Evolutionary conservation across 2,888 invertebrate genomes (phyloP).

Genomic region (Rhyacophila evoluta): DNA sequence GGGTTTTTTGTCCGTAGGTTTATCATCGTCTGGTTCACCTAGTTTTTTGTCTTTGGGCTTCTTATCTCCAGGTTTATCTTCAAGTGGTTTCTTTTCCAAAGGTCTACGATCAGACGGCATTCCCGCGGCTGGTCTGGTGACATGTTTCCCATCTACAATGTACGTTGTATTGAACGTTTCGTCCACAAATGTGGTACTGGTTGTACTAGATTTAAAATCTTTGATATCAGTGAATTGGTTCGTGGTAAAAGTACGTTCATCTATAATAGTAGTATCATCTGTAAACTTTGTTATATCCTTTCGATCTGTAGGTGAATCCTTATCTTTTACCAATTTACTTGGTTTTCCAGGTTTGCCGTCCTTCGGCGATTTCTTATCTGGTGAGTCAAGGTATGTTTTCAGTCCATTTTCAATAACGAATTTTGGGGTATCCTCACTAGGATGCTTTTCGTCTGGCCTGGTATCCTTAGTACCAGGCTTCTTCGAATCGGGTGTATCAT

Average conservation of each 20-base stretch:
- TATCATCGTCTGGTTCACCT: constrained; percentile 17
- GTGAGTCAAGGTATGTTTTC: constrained; percentile 48
- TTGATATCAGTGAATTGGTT: constrained; percentile 26
- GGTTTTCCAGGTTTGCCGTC: constrained; percentile 53
- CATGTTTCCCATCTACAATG: constrained; percentile 2
- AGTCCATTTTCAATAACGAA: constrained; percentile 51
- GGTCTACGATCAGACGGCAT: constrained; percentile 42
- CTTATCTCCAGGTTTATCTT: constrained; percentile 31
- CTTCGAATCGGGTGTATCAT: constrained; percentile 5
- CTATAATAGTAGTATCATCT: not conserved
- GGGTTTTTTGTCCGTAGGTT: constrained; percentile 37
- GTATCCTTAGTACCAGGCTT: not conserved
- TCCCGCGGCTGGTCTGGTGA: not conserved
- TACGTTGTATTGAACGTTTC: not conserved
- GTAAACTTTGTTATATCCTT: not conserved
- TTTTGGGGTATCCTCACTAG: constrained; percentile 24
- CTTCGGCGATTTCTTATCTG: constrained; percentile 55
- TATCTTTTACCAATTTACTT: constrained; percentile 23
- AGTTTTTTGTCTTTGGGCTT: constrained; percentile 26
- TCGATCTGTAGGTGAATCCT: not conserved
- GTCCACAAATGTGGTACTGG: not conserved
- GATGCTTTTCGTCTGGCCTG: constrained; percentile 29
- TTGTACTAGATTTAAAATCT: constrained; percentile 23
- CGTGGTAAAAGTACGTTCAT: constrained; percentile 3
- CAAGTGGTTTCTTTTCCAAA: constrained; percentile 4